Conservation (phyloP, 2,888 invertebrate genomes). For the Netelia virgata region DNA sequence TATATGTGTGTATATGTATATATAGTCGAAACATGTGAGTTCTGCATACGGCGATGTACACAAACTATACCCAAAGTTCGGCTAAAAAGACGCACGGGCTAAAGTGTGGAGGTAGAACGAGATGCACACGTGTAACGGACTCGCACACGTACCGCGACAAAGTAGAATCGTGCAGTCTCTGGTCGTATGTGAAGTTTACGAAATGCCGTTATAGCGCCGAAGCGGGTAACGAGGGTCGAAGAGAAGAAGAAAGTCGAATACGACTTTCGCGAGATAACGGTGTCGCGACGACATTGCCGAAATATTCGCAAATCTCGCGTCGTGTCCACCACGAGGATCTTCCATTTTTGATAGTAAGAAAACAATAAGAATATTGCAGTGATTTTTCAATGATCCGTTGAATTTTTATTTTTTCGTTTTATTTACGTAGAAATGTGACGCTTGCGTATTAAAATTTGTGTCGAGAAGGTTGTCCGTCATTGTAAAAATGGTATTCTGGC, state of each 20-base stretch:
- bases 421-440: no score
- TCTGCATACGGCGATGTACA: slow-evolving; percentile 13
- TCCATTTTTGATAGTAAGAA: no score
- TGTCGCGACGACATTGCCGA: background rate
- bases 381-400: no score
- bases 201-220: background rate
- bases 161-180: slow-evolving; percentile 10
- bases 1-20: no score
- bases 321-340: background rate
- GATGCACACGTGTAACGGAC: slow-evolving; percentile 23
- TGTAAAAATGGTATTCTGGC: no score
- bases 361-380: no score
- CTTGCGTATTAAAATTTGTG: no score
- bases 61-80: slow-evolving; percentile 13
- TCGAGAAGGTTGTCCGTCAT: no score
- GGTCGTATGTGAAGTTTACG: background rate
- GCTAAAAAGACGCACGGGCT: slow-evolving; percentile 5
- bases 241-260: background rate
- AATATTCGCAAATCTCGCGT: background rate
- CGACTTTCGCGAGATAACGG: background rate
- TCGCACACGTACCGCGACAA: slow-evolving; percentile 13
- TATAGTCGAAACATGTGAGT: slow-evolving; percentile 12
- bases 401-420: no score
- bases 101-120: background rate
- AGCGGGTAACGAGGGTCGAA: background rate